A percentile compares a stretch with the other conserved stretches of the same genome.
These are phyloP conservation scores for Dastarcus helophoroides DNA, from an alignment of 2,888 invertebrate genomes.

Conservation along the genomic window DNA sequence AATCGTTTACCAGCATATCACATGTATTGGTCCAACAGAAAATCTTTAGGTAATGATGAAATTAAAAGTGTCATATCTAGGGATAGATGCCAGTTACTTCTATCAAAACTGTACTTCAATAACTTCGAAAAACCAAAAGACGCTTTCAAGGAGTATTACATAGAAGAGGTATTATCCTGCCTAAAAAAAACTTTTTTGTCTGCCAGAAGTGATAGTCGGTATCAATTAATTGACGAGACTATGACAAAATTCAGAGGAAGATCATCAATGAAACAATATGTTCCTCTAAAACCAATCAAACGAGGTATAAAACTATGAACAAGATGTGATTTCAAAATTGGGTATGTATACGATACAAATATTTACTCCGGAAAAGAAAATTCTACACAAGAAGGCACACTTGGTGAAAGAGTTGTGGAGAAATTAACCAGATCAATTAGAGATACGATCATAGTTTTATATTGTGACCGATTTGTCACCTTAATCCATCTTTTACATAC, in stretches of 20 bases:
- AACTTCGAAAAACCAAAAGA: no score
- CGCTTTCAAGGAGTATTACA: constrained; percentile 4
- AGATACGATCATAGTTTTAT: constrained; percentile 7
- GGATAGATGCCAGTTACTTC: no score
- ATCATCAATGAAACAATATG: constrained; percentile 16
- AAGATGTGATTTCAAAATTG: constrained; percentile 15
- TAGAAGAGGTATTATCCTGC: constrained; percentile 9
- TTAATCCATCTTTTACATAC: constrained; percentile 7
- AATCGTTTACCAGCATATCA: no score
- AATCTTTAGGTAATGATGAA: no score
- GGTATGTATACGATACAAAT: constrained; percentile 19
- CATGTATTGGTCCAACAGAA: no score
- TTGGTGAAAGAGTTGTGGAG: constrained; percentile 19
- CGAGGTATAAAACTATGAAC: constrained; percentile 16
- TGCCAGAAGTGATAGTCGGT: constrained; percentile 8
- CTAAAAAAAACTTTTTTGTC: constrained; percentile 11
- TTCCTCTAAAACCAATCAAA: constrained; percentile 17
- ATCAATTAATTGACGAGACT: constrained; percentile 12
- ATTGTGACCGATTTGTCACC: constrained; percentile 12
- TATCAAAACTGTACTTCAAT: no score
- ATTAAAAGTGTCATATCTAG: no score
- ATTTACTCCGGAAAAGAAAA: constrained; percentile 20
- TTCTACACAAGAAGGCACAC: constrained; percentile 10
- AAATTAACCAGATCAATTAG: constrained; percentile 8
- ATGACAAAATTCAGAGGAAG: constrained; percentile 14